These are phyloP conservation scores for Megaceryle torquata DNA, from an alignment of 2,113 vertebrate species.

Conservation along the genomic window DNA sequence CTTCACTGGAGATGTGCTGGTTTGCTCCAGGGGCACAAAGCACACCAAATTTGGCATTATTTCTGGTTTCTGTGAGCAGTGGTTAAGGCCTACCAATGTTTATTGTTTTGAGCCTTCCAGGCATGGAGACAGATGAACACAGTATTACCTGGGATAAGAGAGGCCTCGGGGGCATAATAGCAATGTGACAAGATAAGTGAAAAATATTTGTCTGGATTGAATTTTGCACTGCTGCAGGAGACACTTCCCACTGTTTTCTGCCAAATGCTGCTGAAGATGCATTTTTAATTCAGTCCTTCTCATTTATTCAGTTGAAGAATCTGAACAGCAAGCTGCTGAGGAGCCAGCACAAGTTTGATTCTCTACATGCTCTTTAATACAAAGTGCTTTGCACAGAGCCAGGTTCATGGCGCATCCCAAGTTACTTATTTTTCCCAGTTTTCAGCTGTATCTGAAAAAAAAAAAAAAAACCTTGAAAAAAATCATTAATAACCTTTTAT, in stretches of 20 bases:
- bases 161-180: background rate
- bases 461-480: background rate
- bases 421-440: background rate
- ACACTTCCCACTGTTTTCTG: background rate
- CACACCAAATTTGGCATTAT: background rate
- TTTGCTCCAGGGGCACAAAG: background rate
- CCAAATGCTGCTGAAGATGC: background rate
- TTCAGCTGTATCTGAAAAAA: background rate
- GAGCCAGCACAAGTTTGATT: background rate
- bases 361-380: background rate
- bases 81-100: background rate
- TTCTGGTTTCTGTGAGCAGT: background rate
- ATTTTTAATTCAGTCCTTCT: background rate
- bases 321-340: background rate
- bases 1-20: background rate
- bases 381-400: background rate
- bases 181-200: background rate
- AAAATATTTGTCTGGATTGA: background rate
- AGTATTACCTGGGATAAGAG: background rate
- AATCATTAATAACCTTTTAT: background rate
- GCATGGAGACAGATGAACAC: background rate
- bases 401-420: background rate
- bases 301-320: background rate
- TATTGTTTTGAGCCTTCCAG: background rate
- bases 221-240: background rate